These are phyloP conservation scores for Phocoena sinus DNA, from an alignment of 2,113 vertebrate species.

Conservation along the genomic window DNA sequence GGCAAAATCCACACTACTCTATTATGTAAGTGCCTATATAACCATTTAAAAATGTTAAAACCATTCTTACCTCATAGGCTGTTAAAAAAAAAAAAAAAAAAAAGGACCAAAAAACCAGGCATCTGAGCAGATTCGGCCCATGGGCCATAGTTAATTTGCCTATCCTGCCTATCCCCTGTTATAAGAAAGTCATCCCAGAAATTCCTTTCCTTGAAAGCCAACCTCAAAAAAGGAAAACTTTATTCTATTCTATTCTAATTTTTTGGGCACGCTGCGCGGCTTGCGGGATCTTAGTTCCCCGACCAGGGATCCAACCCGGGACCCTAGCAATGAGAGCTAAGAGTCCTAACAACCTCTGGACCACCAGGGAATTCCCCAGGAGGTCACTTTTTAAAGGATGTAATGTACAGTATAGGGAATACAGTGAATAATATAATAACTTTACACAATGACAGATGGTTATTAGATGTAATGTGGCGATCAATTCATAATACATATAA, in stretches of 20 bases:
- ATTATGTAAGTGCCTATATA: not conserved
- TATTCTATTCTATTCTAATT: not conserved
- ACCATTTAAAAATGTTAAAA: not conserved
- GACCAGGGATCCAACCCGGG: too few species aligned
- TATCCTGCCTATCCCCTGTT: not conserved
- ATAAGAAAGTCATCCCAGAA: not conserved
- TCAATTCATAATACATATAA: not conserved
- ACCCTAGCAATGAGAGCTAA: too few species aligned
- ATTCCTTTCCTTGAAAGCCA: not conserved
- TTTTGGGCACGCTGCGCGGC: too few species aligned
- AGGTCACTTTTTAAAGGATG: not conserved
- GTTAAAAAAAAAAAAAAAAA: not conserved
- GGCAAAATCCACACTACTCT: not conserved
- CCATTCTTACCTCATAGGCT: not conserved
- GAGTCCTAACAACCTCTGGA: too few species aligned
- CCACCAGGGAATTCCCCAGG: too few species aligned
- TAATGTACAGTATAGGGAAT: not conserved
- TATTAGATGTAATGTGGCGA: fast-evolving
- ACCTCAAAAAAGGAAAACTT: not conserved
- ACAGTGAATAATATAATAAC: not conserved
- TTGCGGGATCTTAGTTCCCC: too few species aligned
- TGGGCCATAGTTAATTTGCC: not conserved
- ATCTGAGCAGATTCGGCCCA: not conserved
- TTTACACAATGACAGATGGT: not conserved
- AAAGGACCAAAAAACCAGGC: not conserved